These are phyloP conservation scores for Drosophila mettleri DNA, from an alignment of 2,888 invertebrate genomes.

Conservation along the genomic window DNA sequence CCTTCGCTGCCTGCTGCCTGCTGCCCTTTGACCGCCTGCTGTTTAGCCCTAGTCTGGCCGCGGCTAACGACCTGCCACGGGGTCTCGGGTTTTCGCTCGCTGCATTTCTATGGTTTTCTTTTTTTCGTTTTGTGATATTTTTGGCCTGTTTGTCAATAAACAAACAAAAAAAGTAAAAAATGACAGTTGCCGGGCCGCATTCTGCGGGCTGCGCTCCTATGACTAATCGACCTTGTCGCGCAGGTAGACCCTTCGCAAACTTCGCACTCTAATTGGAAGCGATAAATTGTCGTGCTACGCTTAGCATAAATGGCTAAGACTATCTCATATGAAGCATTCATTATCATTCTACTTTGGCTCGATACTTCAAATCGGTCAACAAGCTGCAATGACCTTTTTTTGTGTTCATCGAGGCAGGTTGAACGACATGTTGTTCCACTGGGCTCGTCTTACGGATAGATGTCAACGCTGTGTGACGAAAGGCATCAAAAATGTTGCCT, in stretches of 20 bases:
- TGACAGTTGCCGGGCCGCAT: constrained; percentile 26
- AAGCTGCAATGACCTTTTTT: constrained; percentile 60
- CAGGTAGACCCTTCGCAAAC: constrained; percentile 57
- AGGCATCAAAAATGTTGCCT: constrained; percentile 46
- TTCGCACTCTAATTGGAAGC: constrained; percentile 64
- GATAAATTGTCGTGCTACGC: constrained; percentile 44
- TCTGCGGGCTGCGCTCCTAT: constrained; percentile 57
- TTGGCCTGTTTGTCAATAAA: constrained; percentile 50
- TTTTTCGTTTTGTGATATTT: constrained; percentile 70
- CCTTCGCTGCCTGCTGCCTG: neutral
- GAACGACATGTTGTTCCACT: constrained; percentile 50
- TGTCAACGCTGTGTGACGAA: constrained; percentile 44
- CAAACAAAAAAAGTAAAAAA: too few relatives aligned
- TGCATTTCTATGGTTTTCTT: constrained; percentile 77
- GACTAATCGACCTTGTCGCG: constrained; percentile 72
- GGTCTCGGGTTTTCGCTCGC: constrained; percentile 37
- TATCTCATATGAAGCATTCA: constrained; percentile 14
- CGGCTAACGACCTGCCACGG: constrained; percentile 67
- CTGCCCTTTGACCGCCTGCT: constrained; percentile 19
- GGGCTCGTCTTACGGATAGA: constrained; percentile 10
- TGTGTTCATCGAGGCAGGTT: constrained; percentile 46
- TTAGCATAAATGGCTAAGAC: constrained; percentile 9
- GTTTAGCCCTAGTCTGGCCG: constrained; percentile 22
- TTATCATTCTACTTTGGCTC: constrained; percentile 18
- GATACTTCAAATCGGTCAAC: constrained; percentile 44